phyloP scores from a whole-genome alignment of 2,797 vertebrate species.

The Halcyon leucocephala region DNA sequence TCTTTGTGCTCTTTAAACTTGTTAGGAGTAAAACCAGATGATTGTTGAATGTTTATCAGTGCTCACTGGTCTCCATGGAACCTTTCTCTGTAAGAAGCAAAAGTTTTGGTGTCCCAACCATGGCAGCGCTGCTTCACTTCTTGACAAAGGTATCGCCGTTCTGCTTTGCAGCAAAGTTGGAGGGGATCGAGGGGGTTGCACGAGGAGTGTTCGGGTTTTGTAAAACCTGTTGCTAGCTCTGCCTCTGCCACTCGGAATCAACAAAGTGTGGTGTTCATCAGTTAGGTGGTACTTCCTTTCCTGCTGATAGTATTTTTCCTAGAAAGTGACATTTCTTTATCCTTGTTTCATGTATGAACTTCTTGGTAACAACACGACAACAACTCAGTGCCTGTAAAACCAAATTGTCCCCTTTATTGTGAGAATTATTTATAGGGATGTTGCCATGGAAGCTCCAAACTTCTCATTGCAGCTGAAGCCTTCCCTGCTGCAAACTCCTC shows the following conservation, averaged over 20 bases:
- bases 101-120: neutral
- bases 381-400: neutral
- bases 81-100: neutral
- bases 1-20: neutral
- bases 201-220: neutral
- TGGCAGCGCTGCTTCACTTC: neutral
- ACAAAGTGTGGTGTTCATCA: conserved; percentile 22
- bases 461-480: neutral
- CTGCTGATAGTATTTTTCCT: conserved; percentile 16
- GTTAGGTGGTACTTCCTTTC: conserved; percentile 31
- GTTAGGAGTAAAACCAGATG: neutral
- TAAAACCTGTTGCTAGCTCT: neutral
- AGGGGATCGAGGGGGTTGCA: neutral
- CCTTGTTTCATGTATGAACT: neutral
- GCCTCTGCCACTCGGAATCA: conserved; percentile 22
- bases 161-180: neutral
- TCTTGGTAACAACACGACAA: neutral
- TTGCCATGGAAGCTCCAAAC: neutral
- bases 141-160: rapidly evolving
- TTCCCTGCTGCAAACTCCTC: neutral
- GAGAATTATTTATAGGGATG: neutral
- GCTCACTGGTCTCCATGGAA: conserved; percentile 35
- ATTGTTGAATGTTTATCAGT: conserved; percentile 11
- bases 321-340: neutral
- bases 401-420: neutral